phyloP scores from a whole-genome alignment of 2,113 vertebrate species.

The Amazona vittata region DNA sequence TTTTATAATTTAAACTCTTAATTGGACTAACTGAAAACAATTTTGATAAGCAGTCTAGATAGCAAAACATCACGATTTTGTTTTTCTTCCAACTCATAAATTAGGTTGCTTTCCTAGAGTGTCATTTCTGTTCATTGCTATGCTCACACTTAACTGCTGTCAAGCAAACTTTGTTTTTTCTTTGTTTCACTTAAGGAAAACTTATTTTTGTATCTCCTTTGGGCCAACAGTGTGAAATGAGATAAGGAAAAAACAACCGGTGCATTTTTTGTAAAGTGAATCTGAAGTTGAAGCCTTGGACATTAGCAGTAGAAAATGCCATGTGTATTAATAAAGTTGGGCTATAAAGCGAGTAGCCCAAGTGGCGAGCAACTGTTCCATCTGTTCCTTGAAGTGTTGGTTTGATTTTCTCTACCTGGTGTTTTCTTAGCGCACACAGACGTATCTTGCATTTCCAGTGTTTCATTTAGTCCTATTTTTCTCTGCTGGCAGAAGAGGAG shows the following conservation, averaged over 20 bases:
- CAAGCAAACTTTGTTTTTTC: neutral
- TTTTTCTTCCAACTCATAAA: neutral
- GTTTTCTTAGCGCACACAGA: neutral
- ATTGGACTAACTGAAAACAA: neutral
- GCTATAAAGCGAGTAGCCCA: neutral
- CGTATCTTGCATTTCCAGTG: neutral
- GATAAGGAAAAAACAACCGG: neutral
- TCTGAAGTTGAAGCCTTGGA: neutral
- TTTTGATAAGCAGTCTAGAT: neutral
- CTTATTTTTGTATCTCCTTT: neutral
- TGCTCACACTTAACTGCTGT: neutral
- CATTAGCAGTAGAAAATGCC: neutral
- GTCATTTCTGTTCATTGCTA: neutral
- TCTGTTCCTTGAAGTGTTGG: neutral
- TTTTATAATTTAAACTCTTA: neutral
- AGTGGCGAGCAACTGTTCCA: neutral
- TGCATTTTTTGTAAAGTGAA: neutral
- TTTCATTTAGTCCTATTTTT: neutral
- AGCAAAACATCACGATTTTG: neutral
- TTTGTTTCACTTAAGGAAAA: neutral
- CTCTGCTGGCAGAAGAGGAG: neutral
- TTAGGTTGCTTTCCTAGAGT: neutral
- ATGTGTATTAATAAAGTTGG: neutral
- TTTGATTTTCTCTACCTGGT: neutral
- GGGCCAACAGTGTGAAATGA: neutral